These are phyloP conservation scores for Gnatocerus cornutus DNA, from an alignment of 2,888 invertebrate species.

Conservation along the genomic window DNA sequence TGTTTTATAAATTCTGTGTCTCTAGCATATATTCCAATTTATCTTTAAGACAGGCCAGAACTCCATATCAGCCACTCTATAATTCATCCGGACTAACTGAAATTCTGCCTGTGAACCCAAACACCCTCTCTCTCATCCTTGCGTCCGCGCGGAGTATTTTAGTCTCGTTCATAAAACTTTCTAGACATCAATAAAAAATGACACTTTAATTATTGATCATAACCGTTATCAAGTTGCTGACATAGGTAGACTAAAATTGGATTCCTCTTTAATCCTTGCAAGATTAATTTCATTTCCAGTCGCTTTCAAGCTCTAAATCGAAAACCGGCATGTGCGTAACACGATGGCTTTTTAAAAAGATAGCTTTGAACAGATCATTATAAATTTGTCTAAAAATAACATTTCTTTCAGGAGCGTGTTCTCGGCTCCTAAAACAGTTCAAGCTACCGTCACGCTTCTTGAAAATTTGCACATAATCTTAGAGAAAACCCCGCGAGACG, in stretches of 20 bases:
- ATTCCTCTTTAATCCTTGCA: constrained; percentile 30
- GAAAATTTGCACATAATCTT: constrained; percentile 93
- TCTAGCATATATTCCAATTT: too few species aligned
- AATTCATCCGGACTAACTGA: too few species aligned
- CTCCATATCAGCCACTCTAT: too few species aligned
- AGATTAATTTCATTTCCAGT: constrained; percentile 31
- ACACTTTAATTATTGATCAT: constrained; percentile 43
- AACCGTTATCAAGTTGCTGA: constrained; percentile 45
- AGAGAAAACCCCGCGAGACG: constrained; percentile 88
- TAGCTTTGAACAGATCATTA: constrained; percentile 8
- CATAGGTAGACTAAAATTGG: constrained; percentile 37
- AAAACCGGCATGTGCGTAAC: neutral
- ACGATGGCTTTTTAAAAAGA: constrained; percentile 8
- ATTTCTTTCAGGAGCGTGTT: constrained; percentile 77
- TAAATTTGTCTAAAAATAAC: constrained; percentile 3
- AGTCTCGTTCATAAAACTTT: constrained; percentile 13
- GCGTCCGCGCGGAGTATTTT: constrained; percentile 4
- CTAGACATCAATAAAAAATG: constrained; percentile 25
- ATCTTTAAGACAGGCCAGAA: too few species aligned
- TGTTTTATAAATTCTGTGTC: neutral
- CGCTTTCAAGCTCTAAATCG: constrained; percentile 13
- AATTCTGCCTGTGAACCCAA: too few species aligned
- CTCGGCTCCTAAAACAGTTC: constrained; percentile 84
- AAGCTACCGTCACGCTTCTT: constrained; percentile 89
- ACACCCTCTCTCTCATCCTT: neutral